Percentiles rank a stretch among this genome's conserved stretches.
These are phyloP conservation scores for Pseudotriccus pelzelni DNA, from an alignment of 2,797 vertebrate genomes.

Conservation along the genomic window DNA sequence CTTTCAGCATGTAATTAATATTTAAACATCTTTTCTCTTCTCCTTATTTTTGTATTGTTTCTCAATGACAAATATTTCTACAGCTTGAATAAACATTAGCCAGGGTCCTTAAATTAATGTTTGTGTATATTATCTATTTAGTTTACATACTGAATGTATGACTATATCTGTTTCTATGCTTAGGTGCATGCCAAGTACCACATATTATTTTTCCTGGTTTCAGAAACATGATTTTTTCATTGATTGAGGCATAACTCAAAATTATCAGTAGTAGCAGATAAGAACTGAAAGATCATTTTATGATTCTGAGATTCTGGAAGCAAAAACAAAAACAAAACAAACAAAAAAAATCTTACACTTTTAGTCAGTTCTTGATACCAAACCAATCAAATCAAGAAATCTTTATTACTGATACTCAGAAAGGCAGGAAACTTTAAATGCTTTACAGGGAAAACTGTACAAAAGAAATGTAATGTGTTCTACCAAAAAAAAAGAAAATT, in stretches of 20 bases:
- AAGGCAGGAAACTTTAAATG: neutral
- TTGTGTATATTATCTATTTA: conserved; percentile 37
- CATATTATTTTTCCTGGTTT: neutral
- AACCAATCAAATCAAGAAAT: neutral
- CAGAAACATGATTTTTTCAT: neutral
- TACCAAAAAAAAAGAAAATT: accelerated
- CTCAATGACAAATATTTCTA: conserved; percentile 56
- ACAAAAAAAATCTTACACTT: neutral
- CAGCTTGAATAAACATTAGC: conserved; percentile 38
- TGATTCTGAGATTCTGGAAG: neutral
- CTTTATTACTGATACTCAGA: neutral
- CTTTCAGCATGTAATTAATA: conserved; percentile 48
- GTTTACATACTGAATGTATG: neutral
- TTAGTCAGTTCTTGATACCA: neutral
- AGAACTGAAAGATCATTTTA: neutral
- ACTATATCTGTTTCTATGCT: neutral
- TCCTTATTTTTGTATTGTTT: conserved; percentile 41
- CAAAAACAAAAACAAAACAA: neutral
- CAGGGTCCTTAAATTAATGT: conserved; percentile 12
- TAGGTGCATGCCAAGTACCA: neutral
- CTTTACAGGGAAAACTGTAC: neutral
- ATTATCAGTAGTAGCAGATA: neutral
- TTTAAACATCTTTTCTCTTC: conserved; percentile 19
- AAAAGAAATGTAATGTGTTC: neutral
- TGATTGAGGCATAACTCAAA: neutral